Evolutionary conservation across 2,888 invertebrate genomes (phyloP), one percentile per base, ranked within the genome.

Genomic region (Ariolimax columbianus): DNA sequence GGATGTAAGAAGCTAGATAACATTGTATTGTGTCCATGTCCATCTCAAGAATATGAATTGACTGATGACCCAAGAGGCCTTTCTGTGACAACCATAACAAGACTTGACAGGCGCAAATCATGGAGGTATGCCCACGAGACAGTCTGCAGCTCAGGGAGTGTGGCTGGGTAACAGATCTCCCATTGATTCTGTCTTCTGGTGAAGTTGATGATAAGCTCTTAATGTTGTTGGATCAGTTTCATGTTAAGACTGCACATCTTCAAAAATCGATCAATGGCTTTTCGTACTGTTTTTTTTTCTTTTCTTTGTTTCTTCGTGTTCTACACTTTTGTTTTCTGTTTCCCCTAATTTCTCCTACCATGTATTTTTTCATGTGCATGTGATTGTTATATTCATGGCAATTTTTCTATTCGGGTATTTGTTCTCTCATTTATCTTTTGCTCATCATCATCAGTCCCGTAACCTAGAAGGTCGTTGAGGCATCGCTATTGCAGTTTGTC

Each of bases 121-220:
- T 3, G 23, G 19, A 51, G 75, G 51, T 33, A 51, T 75, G 75
- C 23, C 51, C 30, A 75, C 30, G 19, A 51, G 75, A 75, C 33
- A 33, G 73, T 33, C 51, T 75, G 33, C 36, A 19, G 51, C 75
- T 75, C 30, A 51, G 14, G 19, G 51, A 33, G 75, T 51, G 33
- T 51, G 47, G 40, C 51, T 1, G 51, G 43, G 19, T 14, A 51
- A 51, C 51, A 51, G 19, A 51, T 51, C 75, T 75, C 30, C 51
- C 51, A 75, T 75, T 51, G 75, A 75, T 75, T 75, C 51, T 36
- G 51, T 51, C 75, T 75, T 75, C 33, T 1, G 2, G 51, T 23
- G 51, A 47, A 30, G 51, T 75, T 23, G 51, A 75, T 51, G 33
- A 33, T 51, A 51, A 75, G 73, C 33, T 33, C 51, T 75, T 75